A percentile compares a stretch with the other conserved stretches of the same genome.
Evolutionary conservation across 2,113 vertebrate species (phyloP).

Genomic region (Porphyrio hochstetteri): DNA sequence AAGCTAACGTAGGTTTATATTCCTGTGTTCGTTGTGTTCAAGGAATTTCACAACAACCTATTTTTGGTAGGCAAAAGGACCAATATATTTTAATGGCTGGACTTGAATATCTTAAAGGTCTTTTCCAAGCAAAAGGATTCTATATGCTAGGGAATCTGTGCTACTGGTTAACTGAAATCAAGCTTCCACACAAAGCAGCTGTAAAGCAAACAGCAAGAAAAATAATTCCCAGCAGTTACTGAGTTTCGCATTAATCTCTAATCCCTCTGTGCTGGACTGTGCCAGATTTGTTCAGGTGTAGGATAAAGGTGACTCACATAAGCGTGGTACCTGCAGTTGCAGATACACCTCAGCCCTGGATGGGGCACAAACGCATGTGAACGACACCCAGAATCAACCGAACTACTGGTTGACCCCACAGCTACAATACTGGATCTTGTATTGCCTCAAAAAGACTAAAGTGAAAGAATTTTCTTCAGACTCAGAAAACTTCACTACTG

Average conservation of each 20-base stretch:
- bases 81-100: too few relatives aligned
- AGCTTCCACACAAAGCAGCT: neutral
- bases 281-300: neutral
- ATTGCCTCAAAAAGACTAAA: neutral
- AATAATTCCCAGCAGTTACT: neutral
- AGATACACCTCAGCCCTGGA: neutral
- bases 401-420: neutral
- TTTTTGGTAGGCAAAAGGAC: neutral
- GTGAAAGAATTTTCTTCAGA: neutral
- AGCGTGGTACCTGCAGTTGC: neutral
- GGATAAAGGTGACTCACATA: neutral
- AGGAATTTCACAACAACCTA: neutral
- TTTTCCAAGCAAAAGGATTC: too few relatives aligned
- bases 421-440: neutral
- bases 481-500: neutral
- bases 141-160: neutral
- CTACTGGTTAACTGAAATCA: neutral
- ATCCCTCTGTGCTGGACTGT: neutral
- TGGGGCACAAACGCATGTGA: rapidly evolving
- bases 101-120: too few relatives aligned
- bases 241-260: neutral
- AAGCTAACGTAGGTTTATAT: neutral
- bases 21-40: neutral
- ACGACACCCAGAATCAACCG: neutral
- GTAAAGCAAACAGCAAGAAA: neutral